Evolutionary conservation across 1,140 invertebrate species (phyloP).

Genomic region (Zaprionus davidi): DNA sequence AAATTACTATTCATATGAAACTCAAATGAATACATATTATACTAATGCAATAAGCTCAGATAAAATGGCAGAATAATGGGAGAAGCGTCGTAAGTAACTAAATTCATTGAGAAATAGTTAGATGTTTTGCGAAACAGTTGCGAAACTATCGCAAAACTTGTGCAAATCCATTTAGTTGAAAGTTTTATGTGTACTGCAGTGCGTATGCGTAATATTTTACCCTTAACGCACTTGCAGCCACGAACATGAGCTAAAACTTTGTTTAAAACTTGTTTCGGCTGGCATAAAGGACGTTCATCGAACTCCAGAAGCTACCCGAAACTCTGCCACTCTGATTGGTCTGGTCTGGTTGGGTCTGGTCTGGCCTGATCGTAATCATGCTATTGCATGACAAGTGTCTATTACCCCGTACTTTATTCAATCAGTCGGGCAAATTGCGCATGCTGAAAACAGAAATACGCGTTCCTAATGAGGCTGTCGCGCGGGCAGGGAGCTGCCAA

Average conservation of each 20-base stretch:
- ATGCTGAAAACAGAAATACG: slow-evolving; percentile 48
- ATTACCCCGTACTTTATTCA: slow-evolving; percentile 59
- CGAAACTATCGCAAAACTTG: slow-evolving; percentile 7
- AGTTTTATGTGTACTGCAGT: slow-evolving; percentile 20
- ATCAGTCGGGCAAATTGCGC: slow-evolving; percentile 62
- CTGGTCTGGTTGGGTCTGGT: not conserved
- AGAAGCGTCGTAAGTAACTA: not conserved
- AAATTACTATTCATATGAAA: not conserved
- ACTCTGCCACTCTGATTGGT: slow-evolving; percentile 31
- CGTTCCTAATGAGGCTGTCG: slow-evolving; percentile 27
- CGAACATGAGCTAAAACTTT: not conserved
- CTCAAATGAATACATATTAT: not conserved
- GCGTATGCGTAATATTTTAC: slow-evolving; percentile 54
- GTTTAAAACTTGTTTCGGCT: slow-evolving; percentile 8
- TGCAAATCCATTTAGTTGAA: slow-evolving; percentile 12
- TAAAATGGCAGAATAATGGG: not conserved
- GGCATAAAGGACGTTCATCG: not conserved
- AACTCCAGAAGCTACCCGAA: not conserved
- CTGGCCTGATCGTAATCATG: slow-evolving; percentile 57
- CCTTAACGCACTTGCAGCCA: not conserved
- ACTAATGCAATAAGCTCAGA: not conserved
- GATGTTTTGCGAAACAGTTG: slow-evolving; percentile 1
- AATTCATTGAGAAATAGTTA: not conserved
- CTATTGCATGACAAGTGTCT: slow-evolving; percentile 73
- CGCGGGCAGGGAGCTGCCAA: not conserved